These are phyloP conservation scores for Ommatoiulus sabulosus DNA, from an alignment of 2,888 invertebrate species.

Conservation along the genomic window DNA sequence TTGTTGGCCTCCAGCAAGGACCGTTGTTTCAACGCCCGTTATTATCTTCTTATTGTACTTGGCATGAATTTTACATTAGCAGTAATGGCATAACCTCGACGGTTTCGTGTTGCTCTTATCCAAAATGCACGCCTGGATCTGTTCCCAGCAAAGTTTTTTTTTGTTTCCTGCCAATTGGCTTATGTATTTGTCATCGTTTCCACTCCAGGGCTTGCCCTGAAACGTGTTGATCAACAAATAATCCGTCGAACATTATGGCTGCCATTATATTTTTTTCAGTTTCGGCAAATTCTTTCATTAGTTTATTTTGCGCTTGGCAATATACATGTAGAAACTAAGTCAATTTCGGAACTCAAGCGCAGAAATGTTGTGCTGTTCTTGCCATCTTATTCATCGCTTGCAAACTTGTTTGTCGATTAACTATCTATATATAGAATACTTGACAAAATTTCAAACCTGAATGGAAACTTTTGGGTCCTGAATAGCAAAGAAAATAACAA, in stretches of 20 bases:
- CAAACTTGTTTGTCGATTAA: too few relatives aligned
- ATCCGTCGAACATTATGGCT: not conserved
- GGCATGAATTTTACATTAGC: constrained; percentile 56
- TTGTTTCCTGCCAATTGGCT: constrained; percentile 3
- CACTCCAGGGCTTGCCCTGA: not conserved
- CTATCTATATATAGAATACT: too few relatives aligned
- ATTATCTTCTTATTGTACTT: constrained; percentile 53
- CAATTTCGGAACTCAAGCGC: too few relatives aligned
- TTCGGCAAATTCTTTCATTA: too few relatives aligned
- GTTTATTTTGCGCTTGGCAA: too few relatives aligned
- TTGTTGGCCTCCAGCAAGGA: constrained; percentile 42
- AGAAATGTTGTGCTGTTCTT: too few relatives aligned
- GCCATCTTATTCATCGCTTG: too few relatives aligned
- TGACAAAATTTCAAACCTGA: too few relatives aligned
- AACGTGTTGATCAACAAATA: constrained; percentile 17
- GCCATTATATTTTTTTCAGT: not conserved
- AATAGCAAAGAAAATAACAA: too few relatives aligned
- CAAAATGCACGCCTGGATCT: not conserved
- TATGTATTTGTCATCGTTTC: constrained; percentile 32
- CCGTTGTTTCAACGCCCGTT: constrained; percentile 42
- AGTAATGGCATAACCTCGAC: constrained; percentile 47
- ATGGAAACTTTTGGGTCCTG: too few relatives aligned
- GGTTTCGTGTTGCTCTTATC: constrained; percentile 15
- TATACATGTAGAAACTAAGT: too few relatives aligned
- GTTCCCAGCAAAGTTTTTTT: not conserved